Conservation (phyloP, 2,888 invertebrate species). For the Oscheius onirici region DNA sequence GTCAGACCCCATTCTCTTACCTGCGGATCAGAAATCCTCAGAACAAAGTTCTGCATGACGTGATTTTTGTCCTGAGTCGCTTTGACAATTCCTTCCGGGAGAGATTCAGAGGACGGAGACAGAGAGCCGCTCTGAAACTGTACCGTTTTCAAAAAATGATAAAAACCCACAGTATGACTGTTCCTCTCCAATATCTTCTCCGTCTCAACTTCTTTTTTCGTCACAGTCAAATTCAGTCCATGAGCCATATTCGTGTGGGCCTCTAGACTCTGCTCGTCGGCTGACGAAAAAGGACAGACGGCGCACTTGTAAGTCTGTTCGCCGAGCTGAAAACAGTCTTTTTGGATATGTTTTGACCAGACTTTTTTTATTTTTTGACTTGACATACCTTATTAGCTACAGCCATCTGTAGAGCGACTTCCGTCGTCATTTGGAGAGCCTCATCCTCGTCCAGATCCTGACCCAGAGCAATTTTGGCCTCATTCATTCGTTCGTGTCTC, state of each 20-base stretch:
- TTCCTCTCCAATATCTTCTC: slow-evolving; percentile 59
- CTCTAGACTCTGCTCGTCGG: slow-evolving; percentile 27
- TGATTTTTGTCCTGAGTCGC: slow-evolving; percentile 44
- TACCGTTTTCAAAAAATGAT: background rate
- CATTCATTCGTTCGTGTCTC: slow-evolving; percentile 55
- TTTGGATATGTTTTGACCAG: background rate
- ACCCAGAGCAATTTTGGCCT: slow-evolving; percentile 35
- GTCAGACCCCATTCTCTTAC: too few relatives aligned
- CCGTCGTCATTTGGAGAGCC: slow-evolving; percentile 55
- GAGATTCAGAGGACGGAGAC: slow-evolving; percentile 61
- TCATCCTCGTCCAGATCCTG: slow-evolving; percentile 56
- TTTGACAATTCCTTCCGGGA: slow-evolving; percentile 61
- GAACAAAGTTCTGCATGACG: slow-evolving; percentile 57
- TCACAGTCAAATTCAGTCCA: slow-evolving; percentile 42
- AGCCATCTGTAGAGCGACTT: slow-evolving; percentile 61
- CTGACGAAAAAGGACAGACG: slow-evolving; percentile 1
- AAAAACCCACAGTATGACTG: slow-evolving; percentile 61
- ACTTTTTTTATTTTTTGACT: background rate
- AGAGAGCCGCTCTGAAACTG: slow-evolving; percentile 64
- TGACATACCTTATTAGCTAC: slow-evolving; percentile 40
- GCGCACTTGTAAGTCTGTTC: slow-evolving; percentile 29
- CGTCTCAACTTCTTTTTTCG: slow-evolving; percentile 40
- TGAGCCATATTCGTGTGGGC: slow-evolving; percentile 29
- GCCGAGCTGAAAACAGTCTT: slow-evolving; percentile 30
- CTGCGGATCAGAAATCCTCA: slow-evolving; percentile 46